Evolutionary conservation across 1,140 invertebrate species (phyloP).

Genomic region (Drepana arcuata): DNA sequence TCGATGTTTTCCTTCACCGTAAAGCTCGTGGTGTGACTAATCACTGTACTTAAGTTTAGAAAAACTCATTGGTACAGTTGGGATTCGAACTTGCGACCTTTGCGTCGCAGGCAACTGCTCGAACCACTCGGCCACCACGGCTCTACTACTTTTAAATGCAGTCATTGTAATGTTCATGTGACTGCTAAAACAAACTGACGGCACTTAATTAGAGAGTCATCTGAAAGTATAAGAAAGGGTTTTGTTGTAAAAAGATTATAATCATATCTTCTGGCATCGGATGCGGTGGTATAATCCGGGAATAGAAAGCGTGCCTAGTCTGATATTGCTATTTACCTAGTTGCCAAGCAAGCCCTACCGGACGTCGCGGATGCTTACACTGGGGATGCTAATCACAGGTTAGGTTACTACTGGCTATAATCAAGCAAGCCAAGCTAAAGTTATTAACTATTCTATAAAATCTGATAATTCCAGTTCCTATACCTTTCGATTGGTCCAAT

Average conservation of each 20-base stretch:
- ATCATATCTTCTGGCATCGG: slow-evolving; percentile 45
- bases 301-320: slow-evolving; percentile 47
- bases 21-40: too few relatives aligned
- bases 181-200: slow-evolving; percentile 1
- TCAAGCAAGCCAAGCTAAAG: neutral
- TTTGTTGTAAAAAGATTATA: slow-evolving; percentile 51
- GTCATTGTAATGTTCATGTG: neutral
- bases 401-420: too few relatives aligned
- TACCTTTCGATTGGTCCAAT: neutral
- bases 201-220: slow-evolving; percentile 35
- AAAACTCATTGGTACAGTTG: too few relatives aligned
- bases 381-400: slow-evolving; percentile 33
- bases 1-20: too few relatives aligned
- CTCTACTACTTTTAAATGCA: neutral
- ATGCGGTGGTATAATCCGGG: slow-evolving; percentile 31
- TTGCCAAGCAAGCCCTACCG: slow-evolving; percentile 20
- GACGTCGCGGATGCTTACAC: slow-evolving; percentile 31
- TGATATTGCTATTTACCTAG: too few relatives aligned
- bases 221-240: slow-evolving; percentile 31
- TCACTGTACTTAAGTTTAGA: too few relatives aligned
- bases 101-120: too few relatives aligned
- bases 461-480: neutral
- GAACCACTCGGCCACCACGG: neutral
- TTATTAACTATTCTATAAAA: neutral
- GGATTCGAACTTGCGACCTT: too few relatives aligned